Evolutionary conservation across 2,888 invertebrate genomes (phyloP).

Genomic region (Brassicogethes aeneus): DNA sequence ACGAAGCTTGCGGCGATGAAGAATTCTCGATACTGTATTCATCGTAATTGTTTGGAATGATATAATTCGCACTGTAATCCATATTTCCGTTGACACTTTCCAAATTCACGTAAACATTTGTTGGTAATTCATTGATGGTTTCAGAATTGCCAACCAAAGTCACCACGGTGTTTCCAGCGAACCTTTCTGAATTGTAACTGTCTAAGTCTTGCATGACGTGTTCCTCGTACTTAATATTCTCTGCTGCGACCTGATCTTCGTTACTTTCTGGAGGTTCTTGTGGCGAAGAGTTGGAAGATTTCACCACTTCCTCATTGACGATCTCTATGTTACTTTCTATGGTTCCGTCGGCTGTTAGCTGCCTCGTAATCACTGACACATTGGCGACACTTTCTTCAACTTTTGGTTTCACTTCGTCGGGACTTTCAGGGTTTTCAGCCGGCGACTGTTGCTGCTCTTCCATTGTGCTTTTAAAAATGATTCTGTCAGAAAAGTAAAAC

Average conservation of each 20-base stretch:
- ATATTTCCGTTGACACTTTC: neutral
- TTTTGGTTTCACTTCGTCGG: slow-evolving; percentile 15
- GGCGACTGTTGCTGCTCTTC: slow-evolving; percentile 17
- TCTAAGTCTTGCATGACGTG: too few relatives aligned
- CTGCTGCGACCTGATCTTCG: neutral
- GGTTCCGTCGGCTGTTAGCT: slow-evolving; percentile 37
- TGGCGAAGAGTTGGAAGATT: slow-evolving; percentile 18
- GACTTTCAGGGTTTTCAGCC: slow-evolving; percentile 5
- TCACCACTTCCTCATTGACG: slow-evolving; percentile 34
- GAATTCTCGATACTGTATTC: neutral
- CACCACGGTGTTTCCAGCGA: neutral
- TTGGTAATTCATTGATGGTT: neutral
- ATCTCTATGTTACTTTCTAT: slow-evolving; percentile 34
- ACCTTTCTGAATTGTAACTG: neutral
- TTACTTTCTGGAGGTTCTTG: slow-evolving; percentile 10
- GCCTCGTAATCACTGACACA: slow-evolving; percentile 25
- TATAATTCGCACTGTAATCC: neutral
- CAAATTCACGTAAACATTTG: neutral
- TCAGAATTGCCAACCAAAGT: neutral
- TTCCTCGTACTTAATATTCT: neutral
- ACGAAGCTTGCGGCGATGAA: neutral
- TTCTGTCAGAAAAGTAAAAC: slow-evolving; percentile 5
- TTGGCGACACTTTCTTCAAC: slow-evolving; percentile 13
- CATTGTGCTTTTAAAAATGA: slow-evolving; percentile 12
- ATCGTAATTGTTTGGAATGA: neutral